Evolutionary conservation across 2,797 vertebrate genomes (phyloP), one percentile per base, ranked within the genome.

Genomic region (Sparidentex hasta): DNA sequence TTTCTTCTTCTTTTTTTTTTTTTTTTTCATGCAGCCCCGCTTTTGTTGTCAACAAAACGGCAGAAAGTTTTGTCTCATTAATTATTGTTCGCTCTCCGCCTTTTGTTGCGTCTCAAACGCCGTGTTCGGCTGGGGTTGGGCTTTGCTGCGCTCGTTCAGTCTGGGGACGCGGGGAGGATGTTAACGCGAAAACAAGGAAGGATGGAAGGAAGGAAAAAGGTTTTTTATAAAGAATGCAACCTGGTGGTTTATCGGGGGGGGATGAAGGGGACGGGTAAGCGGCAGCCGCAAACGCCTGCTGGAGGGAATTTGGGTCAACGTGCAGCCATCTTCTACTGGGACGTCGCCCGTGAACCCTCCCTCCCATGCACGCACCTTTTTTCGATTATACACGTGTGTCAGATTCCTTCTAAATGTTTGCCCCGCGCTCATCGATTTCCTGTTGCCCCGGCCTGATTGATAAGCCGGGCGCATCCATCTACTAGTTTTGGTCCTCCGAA

Each of bases 1-100:
- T 87, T 87, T 65, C 88, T 87, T 7, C 3, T 87, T 65, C n/a
- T n/a, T n/a, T n/a, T n/a, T n/a, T n/a, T n/a, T n/a, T n/a, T n/a
- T n/a, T 25, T 25, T 25, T 25, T 25, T 25, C 25, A 85, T 84
- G 65, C 76, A 14, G 74, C 57, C 1, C 58, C 81, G 29, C 29
- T 29, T 89, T 82, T 88, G 89, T 92, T 84, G 88, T 88, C 73
- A 27, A 88, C 87, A 90, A 87, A 91, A 89, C 82, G 87, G 78
- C 18, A 13, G 29, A 84, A 90, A 83, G 81, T 90, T 93, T 87
- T 85, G 78, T 91, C 88, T 91, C 84, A 78, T 92, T 92, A 90
- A 92, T 92, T 88, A 90, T 88, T 87, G 82, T 87, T 87, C 57
- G 83, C 71, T 65, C 75, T 76, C 80, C 50, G 73, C 79, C 80